Percentiles rank a stretch among this genome's conserved stretches.
Evolutionary conservation across 2,888 invertebrate genomes (phyloP).

Genomic region (Platycheirus albimanus): DNA sequence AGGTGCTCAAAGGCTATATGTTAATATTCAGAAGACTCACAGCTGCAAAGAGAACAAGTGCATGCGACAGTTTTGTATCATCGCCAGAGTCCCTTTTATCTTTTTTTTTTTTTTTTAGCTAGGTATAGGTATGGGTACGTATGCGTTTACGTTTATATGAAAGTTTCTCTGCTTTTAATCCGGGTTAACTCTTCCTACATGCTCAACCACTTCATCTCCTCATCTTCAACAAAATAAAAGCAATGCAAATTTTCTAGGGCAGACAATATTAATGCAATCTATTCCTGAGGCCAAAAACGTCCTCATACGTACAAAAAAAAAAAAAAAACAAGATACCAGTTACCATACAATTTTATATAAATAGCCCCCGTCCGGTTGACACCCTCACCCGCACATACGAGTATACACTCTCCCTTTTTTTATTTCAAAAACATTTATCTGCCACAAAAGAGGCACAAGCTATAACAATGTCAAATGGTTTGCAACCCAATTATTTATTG

Average conservation of each 20-base stretch:
- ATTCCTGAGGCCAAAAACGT: constrained; percentile 26
- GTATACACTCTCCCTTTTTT: neutral
- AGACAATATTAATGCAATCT: constrained; percentile 38
- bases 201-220: constrained; percentile 22
- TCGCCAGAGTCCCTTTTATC: neutral
- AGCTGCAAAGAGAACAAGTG: neutral
- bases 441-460: constrained; percentile 35
- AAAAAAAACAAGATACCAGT: constrained; percentile 7
- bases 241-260: constrained; percentile 13
- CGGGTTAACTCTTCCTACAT: constrained; percentile 13
- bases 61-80: neutral
- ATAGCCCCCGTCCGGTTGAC: neutral
- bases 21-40: neutral
- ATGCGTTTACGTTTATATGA: neutral
- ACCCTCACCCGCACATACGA: neutral
- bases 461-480: constrained; percentile 53
- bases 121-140: too few species aligned
- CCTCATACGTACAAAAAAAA: neutral
- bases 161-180: constrained; percentile 5
- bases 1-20: neutral
- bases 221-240: constrained; percentile 2
- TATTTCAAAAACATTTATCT: constrained; percentile 52
- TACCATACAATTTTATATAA: constrained; percentile 18
- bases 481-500: constrained; percentile 59
- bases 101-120: too few species aligned